Percentiles rank a stretch among this genome's conserved stretches.
phyloP scores from a whole-genome alignment of 92 coral and sea anemone genomes.

The Heliopora coerulea region DNA sequence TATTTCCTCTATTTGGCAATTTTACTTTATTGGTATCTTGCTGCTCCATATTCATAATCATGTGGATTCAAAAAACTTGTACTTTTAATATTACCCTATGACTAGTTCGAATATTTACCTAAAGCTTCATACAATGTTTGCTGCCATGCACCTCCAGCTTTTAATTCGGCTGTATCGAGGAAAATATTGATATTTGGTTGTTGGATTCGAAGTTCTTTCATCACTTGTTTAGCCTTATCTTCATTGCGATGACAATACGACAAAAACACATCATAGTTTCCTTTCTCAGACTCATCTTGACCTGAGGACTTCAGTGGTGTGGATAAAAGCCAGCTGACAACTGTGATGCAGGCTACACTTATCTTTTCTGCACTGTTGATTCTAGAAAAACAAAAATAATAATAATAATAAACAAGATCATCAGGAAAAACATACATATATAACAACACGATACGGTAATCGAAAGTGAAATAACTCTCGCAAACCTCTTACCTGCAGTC shows the following conservation, averaged over 20 bases:
- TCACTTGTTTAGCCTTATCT: constrained; percentile 56
- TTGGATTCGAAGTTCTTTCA: constrained; percentile 50
- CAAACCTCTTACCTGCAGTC: constrained; percentile 76
- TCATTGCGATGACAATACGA: constrained; percentile 83
- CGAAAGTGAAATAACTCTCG: neutral
- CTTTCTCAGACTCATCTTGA: neutral
- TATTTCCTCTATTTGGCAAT: too few species aligned
- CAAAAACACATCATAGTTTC: constrained; percentile 77
- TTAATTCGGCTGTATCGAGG: constrained; percentile 80
- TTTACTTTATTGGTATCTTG: too few species aligned
- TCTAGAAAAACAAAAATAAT: constrained; percentile 31
- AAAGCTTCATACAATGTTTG: constrained; percentile 77
- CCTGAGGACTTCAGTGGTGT: constrained; percentile 9
- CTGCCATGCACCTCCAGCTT: constrained; percentile 92
- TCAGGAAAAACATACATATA: too few species aligned
- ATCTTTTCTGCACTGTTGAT: constrained; percentile 56
- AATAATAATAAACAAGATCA: too few species aligned
- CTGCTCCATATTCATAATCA: too few species aligned
- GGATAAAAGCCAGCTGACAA: constrained; percentile 11
- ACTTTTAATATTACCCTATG: too few species aligned
- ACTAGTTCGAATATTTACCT: constrained; percentile 65
- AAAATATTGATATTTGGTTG: constrained; percentile 68
- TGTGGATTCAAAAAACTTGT: too few species aligned
- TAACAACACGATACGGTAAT: too few species aligned
- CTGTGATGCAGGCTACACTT: constrained; percentile 52